Evolutionary conservation across 2,113 vertebrate species (phyloP), one percentile per base, ranked within the genome.

Genomic region (Cyanocitta stelleri): DNA sequence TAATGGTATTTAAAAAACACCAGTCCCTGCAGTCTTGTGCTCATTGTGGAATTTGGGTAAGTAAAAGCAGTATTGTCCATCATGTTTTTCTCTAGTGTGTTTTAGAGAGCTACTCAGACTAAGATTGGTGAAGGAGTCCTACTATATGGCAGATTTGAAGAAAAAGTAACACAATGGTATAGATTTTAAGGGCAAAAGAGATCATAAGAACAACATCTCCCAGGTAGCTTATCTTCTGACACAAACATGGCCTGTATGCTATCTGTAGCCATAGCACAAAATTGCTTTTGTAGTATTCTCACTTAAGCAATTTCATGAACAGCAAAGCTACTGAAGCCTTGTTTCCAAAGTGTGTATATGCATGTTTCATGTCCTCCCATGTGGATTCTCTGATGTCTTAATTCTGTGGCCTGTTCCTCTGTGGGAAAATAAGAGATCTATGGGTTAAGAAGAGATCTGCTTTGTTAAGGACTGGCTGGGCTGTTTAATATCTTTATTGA

Each of bases 301-400:
- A 22, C 16, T 83, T 64, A 32, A 46, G 13, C 16, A 62, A 43
- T 75, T 82, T 56, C 17, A 55, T 9, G 6, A 63, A 55, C 19
- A 63, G 43, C 43, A 67, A 49, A 89, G 23, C 15, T 81, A 35
- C 48, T 15, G 18, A 66, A 71, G 16, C 37, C 43, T 89, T 77
- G 5, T 78, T 91, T 84, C 33, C 11, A 6, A 39, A 61, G 35
- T 33, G 8, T 62, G 16, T 29, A 3, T 61, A 13, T 32, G 16
- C 1, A 0, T 64, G 15, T 73, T 52, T 87, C 2, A 0, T 33
- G 32, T 69, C 26, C 14, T 81, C 39, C 9, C 10, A 0, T 20
- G 20, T 49, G 37, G 39, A 10, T 64, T 85, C 33, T 39, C 29
- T 85, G 32, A 24, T 71, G 18, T 29, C 33, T 61, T 61, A 32